These are phyloP conservation scores for Limanda limanda DNA, from an alignment of 2,113 vertebrate species.

Conservation along the genomic window DNA sequence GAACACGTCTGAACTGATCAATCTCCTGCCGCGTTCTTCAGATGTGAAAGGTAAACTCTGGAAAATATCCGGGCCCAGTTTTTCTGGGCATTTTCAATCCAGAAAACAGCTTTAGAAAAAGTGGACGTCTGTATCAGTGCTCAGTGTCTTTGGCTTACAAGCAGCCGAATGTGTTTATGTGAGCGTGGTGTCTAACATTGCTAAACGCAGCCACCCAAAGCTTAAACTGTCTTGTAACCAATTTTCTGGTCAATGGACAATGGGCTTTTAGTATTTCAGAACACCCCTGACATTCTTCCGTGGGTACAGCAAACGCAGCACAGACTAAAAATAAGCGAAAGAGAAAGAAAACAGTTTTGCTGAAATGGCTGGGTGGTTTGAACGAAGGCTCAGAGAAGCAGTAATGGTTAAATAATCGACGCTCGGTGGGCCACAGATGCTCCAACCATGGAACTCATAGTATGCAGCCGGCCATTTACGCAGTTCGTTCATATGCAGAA, in stretches of 20 bases:
- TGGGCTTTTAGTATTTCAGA: slow-evolving; percentile 30
- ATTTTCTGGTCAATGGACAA: slow-evolving; percentile 64
- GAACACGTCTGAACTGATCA: too few species aligned
- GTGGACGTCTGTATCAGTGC: not conserved
- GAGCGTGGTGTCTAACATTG: slow-evolving; percentile 18
- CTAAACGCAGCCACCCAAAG: slow-evolving; percentile 52
- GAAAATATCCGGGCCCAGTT: too few species aligned
- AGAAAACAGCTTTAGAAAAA: not conserved
- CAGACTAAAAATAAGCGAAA: not conserved
- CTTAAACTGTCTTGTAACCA: slow-evolving; percentile 45
- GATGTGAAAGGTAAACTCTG: too few species aligned
- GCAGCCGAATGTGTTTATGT: slow-evolving; percentile 13
- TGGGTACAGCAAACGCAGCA: not conserved
- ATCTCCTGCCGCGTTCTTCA: too few species aligned
- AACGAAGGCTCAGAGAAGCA: slow-evolving; percentile 21
- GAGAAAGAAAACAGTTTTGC: not conserved
- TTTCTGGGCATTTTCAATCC: too few species aligned
- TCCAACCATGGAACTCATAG: too few species aligned
- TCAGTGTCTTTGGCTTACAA: not conserved
- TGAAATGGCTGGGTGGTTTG: slow-evolving; percentile 8
- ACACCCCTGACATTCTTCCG: slow-evolving; percentile 3
- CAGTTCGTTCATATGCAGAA: slow-evolving; percentile 8
- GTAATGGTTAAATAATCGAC: slow-evolving; percentile 16
- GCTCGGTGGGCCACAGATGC: slow-evolving; percentile 2
- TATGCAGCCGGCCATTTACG: slow-evolving; percentile 4